These are phyloP conservation scores for Aleiodes testaceus DNA, from an alignment of 2,888 invertebrate species.

Conservation along the genomic window DNA sequence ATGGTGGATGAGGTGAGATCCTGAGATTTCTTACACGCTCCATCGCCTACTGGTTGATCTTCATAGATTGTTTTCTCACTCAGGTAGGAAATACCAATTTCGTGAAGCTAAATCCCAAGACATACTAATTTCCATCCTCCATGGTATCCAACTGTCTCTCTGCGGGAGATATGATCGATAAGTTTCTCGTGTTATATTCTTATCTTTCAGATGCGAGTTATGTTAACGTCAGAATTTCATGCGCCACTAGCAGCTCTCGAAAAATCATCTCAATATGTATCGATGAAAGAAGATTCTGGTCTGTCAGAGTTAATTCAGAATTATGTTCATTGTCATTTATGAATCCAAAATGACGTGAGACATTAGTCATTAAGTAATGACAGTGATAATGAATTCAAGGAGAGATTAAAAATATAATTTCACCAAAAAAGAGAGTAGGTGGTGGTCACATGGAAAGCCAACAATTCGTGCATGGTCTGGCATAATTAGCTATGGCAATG, in stretches of 20 bases:
- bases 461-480: conserved; percentile 50
- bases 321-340: conserved; percentile 50
- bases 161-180: conserved; percentile 63
- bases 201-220: conserved; percentile 62
- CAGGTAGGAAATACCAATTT: conserved; percentile 26
- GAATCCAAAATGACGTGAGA: neutral
- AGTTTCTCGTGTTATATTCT: conserved; percentile 56
- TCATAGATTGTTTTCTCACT: conserved; percentile 33
- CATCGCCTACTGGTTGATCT: conserved; percentile 7
- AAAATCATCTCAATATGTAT: conserved; percentile 24
- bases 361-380: neutral
- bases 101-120: conserved; percentile 7
- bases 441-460: conserved; percentile 40
- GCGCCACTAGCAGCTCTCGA: conserved; percentile 50
- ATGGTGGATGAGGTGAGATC: no score
- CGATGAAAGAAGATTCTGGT: conserved; percentile 46
- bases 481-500: conserved; percentile 53
- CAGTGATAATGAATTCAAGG: conserved; percentile 8
- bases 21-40: neutral
- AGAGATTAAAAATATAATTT: no score
- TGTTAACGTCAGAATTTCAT: conserved; percentile 60
- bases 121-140: conserved; percentile 19
- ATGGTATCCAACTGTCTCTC: conserved; percentile 50
- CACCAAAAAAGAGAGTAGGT: conserved; percentile 37
- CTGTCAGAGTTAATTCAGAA: conserved; percentile 62